Base-by-base conservation (phyloP, 2,888 invertebrate genomes). In the Platycheirus rosarum region DNA sequence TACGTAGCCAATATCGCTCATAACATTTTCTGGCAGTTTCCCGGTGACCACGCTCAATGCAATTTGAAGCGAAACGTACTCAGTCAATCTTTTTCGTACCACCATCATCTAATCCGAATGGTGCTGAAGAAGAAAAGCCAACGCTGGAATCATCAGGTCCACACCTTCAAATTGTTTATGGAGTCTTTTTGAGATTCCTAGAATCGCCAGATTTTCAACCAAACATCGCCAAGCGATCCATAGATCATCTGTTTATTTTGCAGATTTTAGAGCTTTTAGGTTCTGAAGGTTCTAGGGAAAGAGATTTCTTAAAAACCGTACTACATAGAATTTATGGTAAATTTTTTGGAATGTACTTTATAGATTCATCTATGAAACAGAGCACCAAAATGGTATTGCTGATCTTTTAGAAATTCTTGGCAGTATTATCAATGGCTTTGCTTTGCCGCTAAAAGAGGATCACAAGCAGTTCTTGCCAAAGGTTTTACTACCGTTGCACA, bases 101-200 rank as follows among this genome's bases (percentile, higher is more conserved):
- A 85, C 99, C 99, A 91, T 95, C 98, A 92, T 95, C 98, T 92
- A 95, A 93, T 91, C 95, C 95, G 84, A 93, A 93, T 87, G 93
- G 93, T 78, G 93, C 93, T 82, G 99, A 99, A 92, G 99, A 99
- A 92, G 99, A 99, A 92, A 99, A 99, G 90, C 99, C 99, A 63
- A 99, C 99, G 85, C 92, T 99, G 90, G 99, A 99, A 92, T 98
- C 98, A 42, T 97, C 98, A 84, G 99, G 99, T 99, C 99, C 99
- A 85, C 99, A 99, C 92, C 93, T 99, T 87, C 95, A 98, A 93
- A 93, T 99, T 91, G 98, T 99, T 87, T 99, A 99, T 92, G 99
- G 99, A 92, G 95, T 99, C 91, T 99, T 99, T 92, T 93, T 99
- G 89, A 95, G 98, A 88, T 98, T 99, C 92, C 93, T 99, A 86